phyloP scores from a whole-genome alignment of 2,888 invertebrate species.

The Apoderus coryli region DNA sequence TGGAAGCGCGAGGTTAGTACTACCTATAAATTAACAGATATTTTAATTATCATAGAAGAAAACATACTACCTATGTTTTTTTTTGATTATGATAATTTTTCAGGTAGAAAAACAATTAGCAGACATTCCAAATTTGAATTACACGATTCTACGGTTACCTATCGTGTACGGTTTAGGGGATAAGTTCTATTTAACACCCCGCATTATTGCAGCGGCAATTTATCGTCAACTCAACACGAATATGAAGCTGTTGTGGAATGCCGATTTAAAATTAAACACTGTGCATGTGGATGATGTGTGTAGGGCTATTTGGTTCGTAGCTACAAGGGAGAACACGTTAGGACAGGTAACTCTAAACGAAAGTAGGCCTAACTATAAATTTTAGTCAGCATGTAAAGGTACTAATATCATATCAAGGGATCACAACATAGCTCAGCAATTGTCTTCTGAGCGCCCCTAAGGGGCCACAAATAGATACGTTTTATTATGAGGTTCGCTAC shows the following conservation, averaged over 20 bases:
- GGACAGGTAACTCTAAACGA: conserved; percentile 23
- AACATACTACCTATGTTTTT: no score
- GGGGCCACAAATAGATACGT: no score
- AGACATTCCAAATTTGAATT: conserved; percentile 52
- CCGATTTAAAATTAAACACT: conserved; percentile 71
- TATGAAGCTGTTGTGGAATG: conserved; percentile 85
- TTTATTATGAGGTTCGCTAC: no score
- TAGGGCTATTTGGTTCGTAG: conserved; percentile 63
- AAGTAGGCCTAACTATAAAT: no score
- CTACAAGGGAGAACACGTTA: conserved; percentile 25
- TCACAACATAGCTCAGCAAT: no score
- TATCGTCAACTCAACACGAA: conserved; percentile 79
- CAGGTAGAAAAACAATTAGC: conserved; percentile 62
- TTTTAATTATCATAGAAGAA: no score
- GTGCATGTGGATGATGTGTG: conserved; percentile 78
- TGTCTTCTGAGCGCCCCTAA: no score
- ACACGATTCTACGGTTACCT: conserved; percentile 68
- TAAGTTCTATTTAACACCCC: conserved; percentile 65
- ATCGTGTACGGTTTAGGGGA: conserved; percentile 80
- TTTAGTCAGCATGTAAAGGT: no score
- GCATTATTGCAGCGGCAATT: conserved; percentile 73
- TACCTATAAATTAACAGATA: no score
- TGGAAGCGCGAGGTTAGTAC: conserved; percentile 52
- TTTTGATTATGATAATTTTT: no score
- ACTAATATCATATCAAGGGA: no score